Evolutionary conservation across 2,888 invertebrate species (phyloP), one percentile per base, ranked within the genome.

Genomic region (Athalia rosae): DNA sequence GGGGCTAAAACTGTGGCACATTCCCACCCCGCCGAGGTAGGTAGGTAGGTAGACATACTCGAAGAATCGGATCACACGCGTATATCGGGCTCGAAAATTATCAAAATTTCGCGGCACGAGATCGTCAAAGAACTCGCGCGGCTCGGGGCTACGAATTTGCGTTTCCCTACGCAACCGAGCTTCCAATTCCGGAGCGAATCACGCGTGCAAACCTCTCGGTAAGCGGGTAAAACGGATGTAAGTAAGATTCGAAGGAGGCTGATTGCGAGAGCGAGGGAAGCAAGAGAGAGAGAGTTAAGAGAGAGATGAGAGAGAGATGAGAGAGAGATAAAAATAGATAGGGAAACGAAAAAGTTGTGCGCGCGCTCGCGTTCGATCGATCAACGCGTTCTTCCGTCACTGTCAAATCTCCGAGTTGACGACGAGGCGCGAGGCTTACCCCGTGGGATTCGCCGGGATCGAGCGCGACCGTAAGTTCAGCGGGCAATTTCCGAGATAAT

Each of bases 271-370:
- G 74, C 56, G 77, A 73, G 64, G 76, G 73, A 69, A 58, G 62
- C 41, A 13, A 47, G 74, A 78, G 13, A 59, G 59, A 28, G 61
- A 64, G 47, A 71, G 48, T 59, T 13, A 45, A 59, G 5, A 79
- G 58, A 47, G 48, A 77, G 53, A 76, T 73, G 69, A 78, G 61
- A 78, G 67, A 79, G 64, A 64, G 77, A 79, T 81, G 78, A 50
- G 41, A 9, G 73, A 45, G 73, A 48, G 74, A 74, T 3, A 28
- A 61, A 48, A 11, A 28, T n/a, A 61, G 28, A 56, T 48, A 41
- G n/a, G 11, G 47, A 28, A 28, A 61, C n/a, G 74, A 9, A 74
- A 48, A 62, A 74, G 74, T 61, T 61, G 74, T 62, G 74, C 61
- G 74, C 61, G 74, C 74, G 74, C 74, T 43, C 74, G 47, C 15